Conservation (phyloP, 2,797 vertebrate genomes). For the Taeniopygia guttata region DNA sequence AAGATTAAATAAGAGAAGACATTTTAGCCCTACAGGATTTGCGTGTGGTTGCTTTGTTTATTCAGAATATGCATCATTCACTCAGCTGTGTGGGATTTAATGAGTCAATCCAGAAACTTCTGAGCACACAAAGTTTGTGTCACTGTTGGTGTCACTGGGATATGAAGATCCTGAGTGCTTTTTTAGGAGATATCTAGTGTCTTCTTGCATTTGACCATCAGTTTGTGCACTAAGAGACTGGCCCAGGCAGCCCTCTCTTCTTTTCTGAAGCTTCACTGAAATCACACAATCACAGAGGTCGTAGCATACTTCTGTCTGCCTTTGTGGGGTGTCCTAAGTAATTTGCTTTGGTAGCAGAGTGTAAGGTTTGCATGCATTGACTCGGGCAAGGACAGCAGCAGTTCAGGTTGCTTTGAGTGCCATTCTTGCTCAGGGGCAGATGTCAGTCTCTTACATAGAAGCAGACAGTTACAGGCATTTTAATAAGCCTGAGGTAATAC, state of each 20-base stretch:
- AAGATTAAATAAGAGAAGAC: background rate
- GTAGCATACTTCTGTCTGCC: background rate
- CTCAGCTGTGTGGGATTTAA: background rate
- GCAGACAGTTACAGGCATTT: background rate
- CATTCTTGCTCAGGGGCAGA: background rate
- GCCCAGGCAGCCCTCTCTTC: background rate
- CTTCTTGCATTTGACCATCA: background rate
- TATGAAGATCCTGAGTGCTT: background rate
- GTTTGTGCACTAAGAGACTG: background rate
- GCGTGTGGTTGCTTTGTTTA: background rate
- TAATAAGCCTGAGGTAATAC: background rate
- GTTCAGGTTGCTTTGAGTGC: background rate
- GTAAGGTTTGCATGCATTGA: rapidly evolving
- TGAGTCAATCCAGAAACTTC: background rate
- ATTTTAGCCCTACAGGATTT: background rate
- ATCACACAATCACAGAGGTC: background rate
- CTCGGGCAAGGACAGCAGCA: background rate
- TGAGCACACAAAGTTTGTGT: background rate
- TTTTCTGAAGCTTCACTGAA: background rate
- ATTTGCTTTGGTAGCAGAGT: background rate
- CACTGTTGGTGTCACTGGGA: background rate
- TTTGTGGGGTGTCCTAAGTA: background rate
- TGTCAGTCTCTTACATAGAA: background rate
- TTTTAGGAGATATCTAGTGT: background rate
- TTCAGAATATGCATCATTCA: background rate